These are phyloP conservation scores for Tethea ocularis DNA, from an alignment of 2,888 invertebrate species.

Conservation along the genomic window DNA sequence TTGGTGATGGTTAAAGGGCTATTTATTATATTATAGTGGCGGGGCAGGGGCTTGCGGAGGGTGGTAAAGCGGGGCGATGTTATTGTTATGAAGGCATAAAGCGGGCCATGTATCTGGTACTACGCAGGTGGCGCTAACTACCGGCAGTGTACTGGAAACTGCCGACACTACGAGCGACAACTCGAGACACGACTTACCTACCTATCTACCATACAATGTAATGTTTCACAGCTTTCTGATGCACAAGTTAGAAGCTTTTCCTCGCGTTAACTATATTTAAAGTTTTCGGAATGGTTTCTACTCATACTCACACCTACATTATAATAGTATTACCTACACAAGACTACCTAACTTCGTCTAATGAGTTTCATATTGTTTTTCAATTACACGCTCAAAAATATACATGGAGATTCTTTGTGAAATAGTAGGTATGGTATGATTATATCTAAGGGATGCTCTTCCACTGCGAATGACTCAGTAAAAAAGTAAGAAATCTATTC, in stretches of 20 bases:
- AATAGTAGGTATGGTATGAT: no score
- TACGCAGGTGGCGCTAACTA: conserved; percentile 62
- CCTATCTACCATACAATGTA: conserved; percentile 46
- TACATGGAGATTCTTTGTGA: no score
- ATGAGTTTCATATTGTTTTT: neutral
- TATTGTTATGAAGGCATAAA: conserved; percentile 62
- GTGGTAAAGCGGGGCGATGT: conserved; percentile 46
- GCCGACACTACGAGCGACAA: conserved; percentile 25
- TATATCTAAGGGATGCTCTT: no score
- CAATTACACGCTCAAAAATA: no score
- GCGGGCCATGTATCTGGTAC: conserved; percentile 48
- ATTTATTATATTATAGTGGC: conserved; percentile 36
- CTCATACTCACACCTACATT: conserved; percentile 3
- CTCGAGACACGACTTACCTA: conserved; percentile 35
- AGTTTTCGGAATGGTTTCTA: conserved; percentile 13
- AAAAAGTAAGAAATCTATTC: no score
- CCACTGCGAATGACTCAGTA: no score
- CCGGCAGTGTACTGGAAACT: conserved; percentile 49
- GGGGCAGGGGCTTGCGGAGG: conserved; percentile 22
- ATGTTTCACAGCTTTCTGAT: conserved; percentile 45
- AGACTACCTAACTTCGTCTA: neutral
- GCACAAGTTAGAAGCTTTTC: conserved; percentile 41
- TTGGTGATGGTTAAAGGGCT: conserved; percentile 36
- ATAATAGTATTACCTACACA: neutral
- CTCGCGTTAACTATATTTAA: conserved; percentile 35